Conservation (phyloP, 2,113 vertebrate species). For the Oxygymnocypris stewartii region DNA sequence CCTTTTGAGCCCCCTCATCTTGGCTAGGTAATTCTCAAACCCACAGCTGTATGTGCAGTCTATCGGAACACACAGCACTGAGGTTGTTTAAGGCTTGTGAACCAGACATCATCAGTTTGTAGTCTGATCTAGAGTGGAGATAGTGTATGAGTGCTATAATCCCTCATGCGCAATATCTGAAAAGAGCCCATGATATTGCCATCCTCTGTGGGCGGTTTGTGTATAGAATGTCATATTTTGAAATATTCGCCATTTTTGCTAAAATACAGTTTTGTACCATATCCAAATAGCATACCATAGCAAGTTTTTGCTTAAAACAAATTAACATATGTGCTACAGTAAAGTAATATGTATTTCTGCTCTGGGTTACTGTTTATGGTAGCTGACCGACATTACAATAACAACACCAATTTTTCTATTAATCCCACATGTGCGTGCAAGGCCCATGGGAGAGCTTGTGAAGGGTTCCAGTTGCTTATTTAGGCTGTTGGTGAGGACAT, state of each 20-base stretch:
- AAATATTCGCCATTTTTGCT: background rate
- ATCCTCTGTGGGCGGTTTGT: background rate
- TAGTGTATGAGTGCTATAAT: conserved; percentile 7
- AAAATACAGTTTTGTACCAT: background rate
- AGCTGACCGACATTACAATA: background rate
- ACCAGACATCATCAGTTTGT: conserved; percentile 7
- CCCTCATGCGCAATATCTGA: background rate
- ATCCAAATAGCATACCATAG: background rate
- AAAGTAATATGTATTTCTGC: conserved; percentile 6
- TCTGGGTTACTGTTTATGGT: background rate
- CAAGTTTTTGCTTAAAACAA: background rate
- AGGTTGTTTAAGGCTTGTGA: conserved; percentile 13
- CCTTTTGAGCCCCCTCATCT: background rate
- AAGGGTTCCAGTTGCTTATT: background rate
- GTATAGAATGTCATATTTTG: background rate
- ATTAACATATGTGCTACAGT: background rate
- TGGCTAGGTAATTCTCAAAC: conserved; percentile 10
- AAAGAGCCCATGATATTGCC: background rate
- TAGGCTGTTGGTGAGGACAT: conserved; percentile 35
- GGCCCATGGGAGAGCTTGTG: background rate
- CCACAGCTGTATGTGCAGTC: background rate
- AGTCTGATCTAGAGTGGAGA: conserved; percentile 17
- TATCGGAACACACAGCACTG: background rate
- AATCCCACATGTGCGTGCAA: background rate
- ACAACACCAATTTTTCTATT: background rate